A percentile compares a stretch with the other conserved stretches of the same genome.
phyloP scores from a whole-genome alignment of 2,113 vertebrate species.

The Tretioscincus oriximinensis region DNA sequence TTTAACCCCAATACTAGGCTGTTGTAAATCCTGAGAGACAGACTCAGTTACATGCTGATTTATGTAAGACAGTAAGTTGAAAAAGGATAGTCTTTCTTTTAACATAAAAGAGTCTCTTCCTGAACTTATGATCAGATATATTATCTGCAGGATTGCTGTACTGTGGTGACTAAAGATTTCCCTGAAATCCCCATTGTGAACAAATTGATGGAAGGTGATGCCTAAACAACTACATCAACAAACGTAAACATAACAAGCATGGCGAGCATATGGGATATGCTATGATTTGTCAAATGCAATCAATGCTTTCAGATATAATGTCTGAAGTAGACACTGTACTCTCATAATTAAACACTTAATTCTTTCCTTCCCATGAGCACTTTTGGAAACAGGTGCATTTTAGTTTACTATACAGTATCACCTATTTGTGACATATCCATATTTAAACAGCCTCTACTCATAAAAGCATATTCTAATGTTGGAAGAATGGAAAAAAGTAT shows the following conservation, averaged over 20 bases:
- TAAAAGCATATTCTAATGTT: neutral
- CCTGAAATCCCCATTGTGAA: slow-evolving; percentile 67
- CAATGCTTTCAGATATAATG: slow-evolving; percentile 42
- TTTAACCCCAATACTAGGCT: slow-evolving; percentile 72
- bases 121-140: slow-evolving; percentile 74
- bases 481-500: neutral
- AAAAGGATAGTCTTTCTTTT: slow-evolving; percentile 75
- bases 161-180: slow-evolving; percentile 69
- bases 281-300: slow-evolving; percentile 63
- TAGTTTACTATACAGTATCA: neutral
- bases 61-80: slow-evolving; percentile 69
- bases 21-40: slow-evolving; percentile 77
- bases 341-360: slow-evolving; percentile 52
- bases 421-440: neutral
- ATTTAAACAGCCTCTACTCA: neutral
- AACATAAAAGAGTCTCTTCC: slow-evolving; percentile 79
- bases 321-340: slow-evolving; percentile 38
- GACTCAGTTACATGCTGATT: slow-evolving; percentile 68
- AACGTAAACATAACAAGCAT: slow-evolving; percentile 49
- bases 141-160: slow-evolving; percentile 72
- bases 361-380: slow-evolving; percentile 31
- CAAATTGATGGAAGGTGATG: slow-evolving; percentile 63
- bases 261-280: slow-evolving; percentile 62
- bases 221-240: slow-evolving; percentile 65
- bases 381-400: neutral